Conservation (phyloP, 1,140 invertebrate species). For the Apolygus lucorum region DNA sequence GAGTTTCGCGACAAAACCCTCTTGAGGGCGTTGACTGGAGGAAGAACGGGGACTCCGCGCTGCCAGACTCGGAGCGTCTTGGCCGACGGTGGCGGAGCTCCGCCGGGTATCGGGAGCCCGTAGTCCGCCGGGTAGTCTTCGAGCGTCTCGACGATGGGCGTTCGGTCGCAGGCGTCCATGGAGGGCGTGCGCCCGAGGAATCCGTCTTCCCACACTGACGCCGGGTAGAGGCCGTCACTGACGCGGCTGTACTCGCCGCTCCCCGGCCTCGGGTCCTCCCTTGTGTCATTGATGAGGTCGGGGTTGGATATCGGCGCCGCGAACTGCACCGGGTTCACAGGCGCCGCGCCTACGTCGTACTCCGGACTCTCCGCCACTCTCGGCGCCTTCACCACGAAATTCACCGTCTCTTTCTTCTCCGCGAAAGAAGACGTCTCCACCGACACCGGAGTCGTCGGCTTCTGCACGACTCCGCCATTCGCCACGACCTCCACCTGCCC, state of each 20-base stretch:
- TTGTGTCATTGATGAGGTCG: conserved; percentile 69
- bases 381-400: conserved; percentile 27
- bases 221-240: conserved; percentile 55
- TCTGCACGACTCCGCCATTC: conserved; percentile 25
- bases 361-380: conserved; percentile 15
- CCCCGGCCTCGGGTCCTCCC: conserved; percentile 34
- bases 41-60: conserved; percentile 68
- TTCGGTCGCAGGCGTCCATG: conserved; percentile 50
- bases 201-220: conserved; percentile 52
- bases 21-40: conserved; percentile 68
- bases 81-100: conserved; percentile 44
- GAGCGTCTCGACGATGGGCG: conserved; percentile 59
- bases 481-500: conserved; percentile 48
- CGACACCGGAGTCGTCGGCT: conserved; percentile 25
- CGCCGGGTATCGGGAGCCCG: conserved; percentile 54
- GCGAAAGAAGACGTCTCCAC: conserved; percentile 29
- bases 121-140: conserved; percentile 68
- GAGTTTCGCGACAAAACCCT: conserved; percentile 70
- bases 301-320: conserved; percentile 62
- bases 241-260: conserved; percentile 62
- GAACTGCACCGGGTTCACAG: conserved; percentile 25
- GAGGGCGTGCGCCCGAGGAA: conserved; percentile 45
- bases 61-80: conserved; percentile 78
- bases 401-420: conserved; percentile 37
- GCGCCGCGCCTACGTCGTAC: background rate